phyloP scores from a whole-genome alignment of 1,140 invertebrate species.

The Homarus americanus region DNA sequence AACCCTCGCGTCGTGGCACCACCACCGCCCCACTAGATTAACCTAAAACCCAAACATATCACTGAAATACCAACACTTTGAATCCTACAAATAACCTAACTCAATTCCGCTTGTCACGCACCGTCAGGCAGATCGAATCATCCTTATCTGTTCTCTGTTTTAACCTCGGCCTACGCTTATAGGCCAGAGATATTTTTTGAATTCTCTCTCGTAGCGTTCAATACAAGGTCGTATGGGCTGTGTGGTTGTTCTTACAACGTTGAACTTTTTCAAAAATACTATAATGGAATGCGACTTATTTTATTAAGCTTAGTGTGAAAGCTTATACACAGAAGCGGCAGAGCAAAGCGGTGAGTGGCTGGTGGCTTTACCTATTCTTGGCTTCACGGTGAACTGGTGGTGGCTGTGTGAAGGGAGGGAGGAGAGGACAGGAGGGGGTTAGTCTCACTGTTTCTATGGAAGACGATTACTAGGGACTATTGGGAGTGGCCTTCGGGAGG shows the following conservation, averaged over 20 bases:
- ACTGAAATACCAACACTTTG: neutral
- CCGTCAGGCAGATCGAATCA: neutral
- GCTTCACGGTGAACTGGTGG: neutral
- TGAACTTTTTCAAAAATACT: too few relatives aligned
- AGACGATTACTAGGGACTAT: neutral
- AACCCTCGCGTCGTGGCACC: too few relatives aligned
- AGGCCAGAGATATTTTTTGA: too few relatives aligned
- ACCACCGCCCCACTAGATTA: too few relatives aligned
- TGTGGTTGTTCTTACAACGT: too few relatives aligned
- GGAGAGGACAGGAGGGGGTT: neutral
- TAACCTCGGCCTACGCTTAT: neutral
- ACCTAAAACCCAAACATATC: too few relatives aligned
- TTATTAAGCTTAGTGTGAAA: too few relatives aligned
- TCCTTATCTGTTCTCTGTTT: neutral
- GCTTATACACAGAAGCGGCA: too few relatives aligned
- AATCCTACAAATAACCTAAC: neutral
- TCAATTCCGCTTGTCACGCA: neutral
- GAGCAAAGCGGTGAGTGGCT: neutral
- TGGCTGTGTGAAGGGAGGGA: neutral
- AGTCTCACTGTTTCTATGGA: neutral
- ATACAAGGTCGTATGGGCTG: too few relatives aligned
- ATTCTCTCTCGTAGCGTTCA: too few relatives aligned
- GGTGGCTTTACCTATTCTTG: constrained; percentile 20
- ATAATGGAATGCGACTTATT: too few relatives aligned
- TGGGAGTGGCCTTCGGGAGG: too few relatives aligned